Evolutionary conservation across 2,797 vertebrate species (phyloP), one percentile per base, ranked within the genome.

Genomic region (Cynodonichthys magdalenae): DNA sequence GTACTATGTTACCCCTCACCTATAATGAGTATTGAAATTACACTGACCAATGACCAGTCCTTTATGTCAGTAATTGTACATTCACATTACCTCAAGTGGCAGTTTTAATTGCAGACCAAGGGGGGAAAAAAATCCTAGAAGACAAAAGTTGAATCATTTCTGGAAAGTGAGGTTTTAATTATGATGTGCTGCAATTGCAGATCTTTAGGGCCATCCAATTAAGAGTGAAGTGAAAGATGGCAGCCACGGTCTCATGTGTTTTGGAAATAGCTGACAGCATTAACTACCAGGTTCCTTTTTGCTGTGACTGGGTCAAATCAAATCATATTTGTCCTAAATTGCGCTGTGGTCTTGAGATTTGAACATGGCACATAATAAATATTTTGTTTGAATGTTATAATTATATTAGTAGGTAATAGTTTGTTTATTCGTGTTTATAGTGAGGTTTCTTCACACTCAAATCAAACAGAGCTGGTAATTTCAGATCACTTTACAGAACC

Each of bases 141-240:
- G 81, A 82, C 85, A 85, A 81, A 85, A 82, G 87, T 80, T 84
- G 66, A 90, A 75, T 77, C 53, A 67, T 84, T 83, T 83, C 67
- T 46, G 19, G 75, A 81, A 79, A 85, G 83, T 75, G 31, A 63
- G 58, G 69, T 69, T 77, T 90, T 90, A 89, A 91, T 91, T 89
- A 91, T 88, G 84, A 88, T 77, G 84, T 82, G 69, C 69, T 78
- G 74, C 90, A 89, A 91, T 89, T 91, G 87, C 82, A 70, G 74
- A 88, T 88, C 83, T 89, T 87, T 74, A 69, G 78, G 75, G 81
- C 82, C 63, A 82, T 80, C 69, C 79, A 85, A 87, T 90, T 83
- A 85, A 75, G 77, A 86, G 63, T 70, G 77, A 79, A 86, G 73
- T 60, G 63, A 72, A 66, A 74, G 59, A 75, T 79, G 79, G 75